Conservation (phyloP, 2,797 vertebrate species). For the Intellagama lesueurii region DNA sequence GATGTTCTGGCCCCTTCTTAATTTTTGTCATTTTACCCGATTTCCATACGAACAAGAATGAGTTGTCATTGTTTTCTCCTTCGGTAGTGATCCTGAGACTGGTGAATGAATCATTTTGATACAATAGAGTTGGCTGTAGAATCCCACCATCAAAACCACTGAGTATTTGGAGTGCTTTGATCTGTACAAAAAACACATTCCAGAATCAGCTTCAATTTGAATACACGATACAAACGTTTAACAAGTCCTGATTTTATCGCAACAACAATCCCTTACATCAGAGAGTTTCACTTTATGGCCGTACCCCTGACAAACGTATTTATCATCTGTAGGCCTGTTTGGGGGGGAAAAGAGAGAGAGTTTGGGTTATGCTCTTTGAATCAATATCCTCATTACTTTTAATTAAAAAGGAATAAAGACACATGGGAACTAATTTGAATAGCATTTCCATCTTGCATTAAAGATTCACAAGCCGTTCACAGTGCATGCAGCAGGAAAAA, state of each 20-base stretch:
- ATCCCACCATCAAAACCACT: constrained; percentile 26
- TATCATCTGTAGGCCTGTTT: constrained; percentile 27
- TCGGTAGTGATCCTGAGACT: constrained; percentile 12
- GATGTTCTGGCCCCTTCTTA: not conserved
- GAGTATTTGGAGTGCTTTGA: constrained; percentile 14
- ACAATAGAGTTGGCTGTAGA: not conserved
- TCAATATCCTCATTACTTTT: constrained; percentile 51
- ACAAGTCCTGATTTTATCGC: constrained; percentile 38
- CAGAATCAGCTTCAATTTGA: constrained; percentile 29
- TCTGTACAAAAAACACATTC: constrained; percentile 16
- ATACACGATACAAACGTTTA: constrained; percentile 25
- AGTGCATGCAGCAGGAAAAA: not conserved
- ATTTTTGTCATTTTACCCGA: constrained; percentile 9
- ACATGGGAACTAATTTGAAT: constrained; percentile 43
- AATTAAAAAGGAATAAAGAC: constrained; percentile 60
- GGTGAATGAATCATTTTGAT: constrained; percentile 19
- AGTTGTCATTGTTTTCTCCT: not conserved
- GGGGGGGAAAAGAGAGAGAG: not conserved
- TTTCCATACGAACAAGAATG: not conserved
- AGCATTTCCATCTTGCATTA: constrained; percentile 38
- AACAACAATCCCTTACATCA: constrained; percentile 11
- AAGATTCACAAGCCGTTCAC: not conserved
- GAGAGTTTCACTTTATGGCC: constrained; percentile 25
- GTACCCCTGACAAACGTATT: constrained; percentile 30
- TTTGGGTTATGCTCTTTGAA: constrained; percentile 43